These are phyloP conservation scores for Drosophila virilis DNA, from an alignment of 1,140 invertebrate genomes.

Conservation along the genomic window DNA sequence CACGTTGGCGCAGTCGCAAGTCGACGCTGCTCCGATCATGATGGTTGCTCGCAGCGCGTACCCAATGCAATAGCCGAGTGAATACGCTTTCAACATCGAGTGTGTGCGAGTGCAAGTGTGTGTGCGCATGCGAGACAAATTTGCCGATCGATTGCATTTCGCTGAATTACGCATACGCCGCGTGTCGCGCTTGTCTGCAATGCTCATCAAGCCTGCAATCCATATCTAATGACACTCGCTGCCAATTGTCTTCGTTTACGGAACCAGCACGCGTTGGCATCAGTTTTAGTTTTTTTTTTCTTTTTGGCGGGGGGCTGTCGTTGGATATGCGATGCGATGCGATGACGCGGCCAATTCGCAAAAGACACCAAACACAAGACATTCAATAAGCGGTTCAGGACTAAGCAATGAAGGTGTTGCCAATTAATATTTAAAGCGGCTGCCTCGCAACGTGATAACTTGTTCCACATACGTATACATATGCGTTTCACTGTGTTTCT, in stretches of 20 bases:
- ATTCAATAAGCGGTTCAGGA: slow-evolving; percentile 80
- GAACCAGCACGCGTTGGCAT: slow-evolving; percentile 36
- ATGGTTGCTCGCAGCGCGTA: slow-evolving; percentile 50
- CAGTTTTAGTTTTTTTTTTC: background rate
- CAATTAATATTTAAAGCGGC: slow-evolving; percentile 74
- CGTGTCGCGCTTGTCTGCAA: slow-evolving; percentile 16
- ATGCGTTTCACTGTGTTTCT: slow-evolving; percentile 3
- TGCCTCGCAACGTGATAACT: slow-evolving; percentile 66
- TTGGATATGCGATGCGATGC: slow-evolving; percentile 16
- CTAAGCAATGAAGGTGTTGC: slow-evolving; percentile 73
- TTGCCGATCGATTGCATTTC: slow-evolving; percentile 29
- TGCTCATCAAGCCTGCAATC: slow-evolving; percentile 19
- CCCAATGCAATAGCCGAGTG: slow-evolving; percentile 27
- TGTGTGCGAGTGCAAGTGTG: slow-evolving; percentile 8
- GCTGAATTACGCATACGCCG: slow-evolving; percentile 46
- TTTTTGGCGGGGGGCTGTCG: background rate
- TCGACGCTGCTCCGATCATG: slow-evolving; percentile 58
- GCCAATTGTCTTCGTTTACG: slow-evolving; percentile 31
- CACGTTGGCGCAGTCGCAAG: slow-evolving; percentile 62
- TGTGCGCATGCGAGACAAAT: slow-evolving; percentile 14
- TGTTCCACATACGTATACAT: slow-evolving; percentile 63
- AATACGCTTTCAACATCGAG: slow-evolving; percentile 9
- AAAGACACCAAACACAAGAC: slow-evolving; percentile 31
- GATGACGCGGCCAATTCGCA: slow-evolving; percentile 21
- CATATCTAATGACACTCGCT: slow-evolving; percentile 44